Base-by-base conservation (phyloP, 2,797 vertebrate species). In the Brachymystax lenok region DNA sequence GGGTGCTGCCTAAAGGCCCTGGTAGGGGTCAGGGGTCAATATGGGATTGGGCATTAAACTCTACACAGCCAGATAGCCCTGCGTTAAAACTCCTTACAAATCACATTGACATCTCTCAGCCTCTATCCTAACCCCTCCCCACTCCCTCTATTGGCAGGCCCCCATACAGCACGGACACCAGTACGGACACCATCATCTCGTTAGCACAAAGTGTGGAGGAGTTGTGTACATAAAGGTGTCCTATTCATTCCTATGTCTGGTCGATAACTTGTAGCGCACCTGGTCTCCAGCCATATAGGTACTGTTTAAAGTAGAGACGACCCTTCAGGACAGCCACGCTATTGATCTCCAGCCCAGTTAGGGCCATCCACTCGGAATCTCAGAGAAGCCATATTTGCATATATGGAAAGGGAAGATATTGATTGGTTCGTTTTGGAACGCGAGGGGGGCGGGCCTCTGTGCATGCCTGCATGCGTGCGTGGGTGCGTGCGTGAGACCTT, bases 271-370 rank as follows among this genome's bases (percentile, higher is more conserved):
- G 56, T 59, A 59, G 54, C 52, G 17, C 69, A 50, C 40, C 17
- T 51, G 24, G 14, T 21, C 56, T n/a, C 63, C 17, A 21, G 28
- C 5, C 5, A 24, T 28, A 51, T 51, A 4, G 61, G 5, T 33
- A 8, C 50, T 5, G 33, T 77, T 27, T 50, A 40, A 17, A 66
- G 66, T 12, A 56, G 69, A 46, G 52, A 12, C 33, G 50, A 17
- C 21, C n/a, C 27, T 63, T 64, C n/a, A 40, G 56, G 12, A n/a
- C 56, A 69, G 46, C 24, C 13, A 3, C 7, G n/a, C 6, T 54
- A 69, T 76, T 33, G 74, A 76, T 76, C 74, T 46, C n/a, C 40
- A 10, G 40, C 40, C 54, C 30, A 56, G 74, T 19, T n/a, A 4
- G 8, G 8, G 33, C 1, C 52, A 59, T 61, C 30, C 52, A 27